Conservation (phyloP, 2,888 invertebrate genomes). For the Nomada hirtipes region DNA sequence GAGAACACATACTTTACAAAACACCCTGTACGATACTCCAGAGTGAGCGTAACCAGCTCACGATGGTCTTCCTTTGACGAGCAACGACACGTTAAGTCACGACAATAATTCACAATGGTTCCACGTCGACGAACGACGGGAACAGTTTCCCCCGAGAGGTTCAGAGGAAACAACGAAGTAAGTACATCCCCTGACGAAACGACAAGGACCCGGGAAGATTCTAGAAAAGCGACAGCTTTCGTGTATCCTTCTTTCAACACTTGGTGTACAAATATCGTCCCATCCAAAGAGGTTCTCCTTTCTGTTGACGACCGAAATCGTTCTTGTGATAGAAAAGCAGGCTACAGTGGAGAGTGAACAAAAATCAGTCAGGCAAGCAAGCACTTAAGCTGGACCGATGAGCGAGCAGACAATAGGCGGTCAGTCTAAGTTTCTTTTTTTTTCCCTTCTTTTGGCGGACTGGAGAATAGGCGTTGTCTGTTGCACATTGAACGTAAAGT, state of each 20-base stretch:
- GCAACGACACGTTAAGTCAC: neutral
- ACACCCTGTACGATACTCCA: slow-evolving; percentile 30
- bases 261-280: too few relatives aligned
- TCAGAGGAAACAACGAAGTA: slow-evolving; percentile 3
- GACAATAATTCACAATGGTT: neutral
- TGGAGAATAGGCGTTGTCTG: neutral
- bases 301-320: neutral
- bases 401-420: slow-evolving; percentile 22
- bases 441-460: neutral
- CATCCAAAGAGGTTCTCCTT: neutral
- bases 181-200: slow-evolving; percentile 18
- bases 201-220: slow-evolving; percentile 3
- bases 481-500: slow-evolving; percentile 1
- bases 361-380: slow-evolving; percentile 41
- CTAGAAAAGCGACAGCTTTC: neutral
- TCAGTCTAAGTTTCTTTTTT: neutral
- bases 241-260: neutral
- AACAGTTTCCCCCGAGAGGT: neutral
- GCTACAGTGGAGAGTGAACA: slow-evolving; percentile 12
- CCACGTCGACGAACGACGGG: neutral
- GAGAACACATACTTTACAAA: slow-evolving; percentile 6
- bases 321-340: neutral
- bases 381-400: slow-evolving; percentile 30
- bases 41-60: neutral
- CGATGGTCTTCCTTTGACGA: neutral